Base-by-base conservation (phyloP, 2,113 vertebrate species). In the Cyphomyrus plagiostoma region DNA sequence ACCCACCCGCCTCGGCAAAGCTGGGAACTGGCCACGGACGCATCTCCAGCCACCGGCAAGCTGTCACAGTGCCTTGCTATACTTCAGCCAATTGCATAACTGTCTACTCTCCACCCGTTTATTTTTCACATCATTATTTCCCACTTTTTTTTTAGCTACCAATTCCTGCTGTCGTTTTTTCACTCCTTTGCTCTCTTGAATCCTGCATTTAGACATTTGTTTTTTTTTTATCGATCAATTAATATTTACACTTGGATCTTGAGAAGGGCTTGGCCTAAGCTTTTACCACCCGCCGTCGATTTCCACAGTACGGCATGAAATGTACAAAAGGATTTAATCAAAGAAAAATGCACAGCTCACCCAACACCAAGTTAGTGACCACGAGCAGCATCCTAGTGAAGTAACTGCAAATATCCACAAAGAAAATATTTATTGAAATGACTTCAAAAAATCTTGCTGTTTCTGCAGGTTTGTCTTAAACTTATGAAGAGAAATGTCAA, bases 361-460 rank as follows among this genome's bases (percentile, higher is more conserved):
- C 21, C 39, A 48, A 48, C 17, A 4, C 39, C 21, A 85, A 85
- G 45, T 84, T 48, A 48, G 45, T 46, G 39, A 85, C 21, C 42
- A 46, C 3, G 45, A 26, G 23, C 39, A 46, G 15, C 11, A 49
- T 85, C 4, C 39, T 26, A 49, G 39, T 84, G 23, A 48, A 84
- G 82, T 49, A 85, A 85, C 82, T 85, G 82, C 45, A 85, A 85
- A 85, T 70, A 70, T 46, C 45, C 45, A 85, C 82, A n/a, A 2
- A 11, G 8, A 49, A 84, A 85, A 49, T 49, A 46, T 85, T 46
- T 4, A 23, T 48, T 26, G 82, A 85, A n/a, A 85, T 85, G 45
- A 85, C 3, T n/a, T 85, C 21, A 9, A 46, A 49, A 49, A 48
- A 48, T 23, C 9, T 82, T 82, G 11, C 17, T 2, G 21, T 23